Base-by-base conservation (phyloP, 2,113 vertebrate species). In the Leucoraja erinaceus region DNA sequence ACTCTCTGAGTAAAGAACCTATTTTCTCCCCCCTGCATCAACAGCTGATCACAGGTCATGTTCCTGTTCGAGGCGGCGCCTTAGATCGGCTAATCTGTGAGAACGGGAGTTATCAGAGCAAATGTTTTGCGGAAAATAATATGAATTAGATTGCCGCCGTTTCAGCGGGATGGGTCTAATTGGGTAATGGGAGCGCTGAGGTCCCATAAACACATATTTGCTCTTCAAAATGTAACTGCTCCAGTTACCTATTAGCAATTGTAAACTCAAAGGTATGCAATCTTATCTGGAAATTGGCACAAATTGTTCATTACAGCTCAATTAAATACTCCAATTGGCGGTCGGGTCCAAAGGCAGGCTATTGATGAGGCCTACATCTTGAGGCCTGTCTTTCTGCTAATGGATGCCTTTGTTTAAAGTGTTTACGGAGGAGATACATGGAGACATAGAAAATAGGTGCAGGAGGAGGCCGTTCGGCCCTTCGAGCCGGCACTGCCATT, bases 221-320 rank as follows among this genome's bases (percentile, higher is more conserved):
- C 83, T 88, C 59, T 88, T 88, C 25, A 88, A 88, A 88, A 63
- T 88, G 56, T 88, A 88, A 88, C 83, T 63, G 56, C 83, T 12
- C 59, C n/a, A 61, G 83, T 88, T 11, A 88, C 59, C 25, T 88
- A 88, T 88, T 88, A 88, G 83, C 83, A 63, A 88, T 88, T 59
- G 83, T 63, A 63, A 88, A 88, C 59, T 88, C 59, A 66, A 54
- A 63, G 59, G 28, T 88, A 88, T 88, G 83, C 83, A 31, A 14
- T 6, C n/a, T 66, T 88, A 88, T 88, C 83, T 88, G 83, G 83
- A 61, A 88, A 88, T 88, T 86, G 83, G 83, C 83, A 86, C 56
- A 86, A 56, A 11, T 63, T 84, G 81, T 84, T 88, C 59, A 88
- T 88, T 66, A 88, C 83, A 31, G n/a, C 83, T 63, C 83, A 88